These are phyloP conservation scores for Telmatherina bonti DNA, from an alignment of 2,797 vertebrate species.

Conservation along the genomic window DNA sequence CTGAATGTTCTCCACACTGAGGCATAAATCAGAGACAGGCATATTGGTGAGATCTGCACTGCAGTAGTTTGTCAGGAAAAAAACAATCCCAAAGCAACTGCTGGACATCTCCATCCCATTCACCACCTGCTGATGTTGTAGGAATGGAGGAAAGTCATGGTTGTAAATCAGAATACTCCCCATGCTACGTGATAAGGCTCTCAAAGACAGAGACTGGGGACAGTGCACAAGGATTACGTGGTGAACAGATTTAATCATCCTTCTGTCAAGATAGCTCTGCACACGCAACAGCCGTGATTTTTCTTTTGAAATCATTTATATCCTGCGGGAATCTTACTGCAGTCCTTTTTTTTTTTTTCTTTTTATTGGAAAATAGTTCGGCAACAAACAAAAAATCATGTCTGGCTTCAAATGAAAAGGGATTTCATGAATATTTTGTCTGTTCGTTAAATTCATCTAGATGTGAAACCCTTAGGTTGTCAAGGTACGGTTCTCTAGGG, in stretches of 20 bases:
- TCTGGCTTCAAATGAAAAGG: not conserved
- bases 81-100: slow-evolving; percentile 68
- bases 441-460: slow-evolving; percentile 11
- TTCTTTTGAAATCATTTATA: not conserved
- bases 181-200: slow-evolving; percentile 49
- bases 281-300: slow-evolving; percentile 11
- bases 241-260: slow-evolving; percentile 26
- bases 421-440: slow-evolving; percentile 3
- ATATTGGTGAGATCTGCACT: slow-evolving; percentile 60
- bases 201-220: slow-evolving; percentile 24
- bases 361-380: slow-evolving; percentile 22
- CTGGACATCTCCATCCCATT: slow-evolving; percentile 64
- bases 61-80: slow-evolving; percentile 71
- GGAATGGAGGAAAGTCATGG: slow-evolving; percentile 49
- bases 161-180: slow-evolving; percentile 63
- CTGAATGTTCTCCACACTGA: slow-evolving; percentile 46
- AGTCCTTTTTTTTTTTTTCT: not conserved
- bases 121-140: slow-evolving; percentile 68
- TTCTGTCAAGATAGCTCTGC: slow-evolving; percentile 9
- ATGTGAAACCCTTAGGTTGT: slow-evolving; percentile 21
- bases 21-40: slow-evolving; percentile 44
- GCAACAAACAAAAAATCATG: not conserved
- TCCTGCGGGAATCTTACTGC: slow-evolving; percentile 1
- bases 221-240: slow-evolving; percentile 8
- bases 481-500: too few species aligned